phyloP scores from a whole-genome alignment of 2,113 vertebrate genomes.

The Poecile atricapillus region DNA sequence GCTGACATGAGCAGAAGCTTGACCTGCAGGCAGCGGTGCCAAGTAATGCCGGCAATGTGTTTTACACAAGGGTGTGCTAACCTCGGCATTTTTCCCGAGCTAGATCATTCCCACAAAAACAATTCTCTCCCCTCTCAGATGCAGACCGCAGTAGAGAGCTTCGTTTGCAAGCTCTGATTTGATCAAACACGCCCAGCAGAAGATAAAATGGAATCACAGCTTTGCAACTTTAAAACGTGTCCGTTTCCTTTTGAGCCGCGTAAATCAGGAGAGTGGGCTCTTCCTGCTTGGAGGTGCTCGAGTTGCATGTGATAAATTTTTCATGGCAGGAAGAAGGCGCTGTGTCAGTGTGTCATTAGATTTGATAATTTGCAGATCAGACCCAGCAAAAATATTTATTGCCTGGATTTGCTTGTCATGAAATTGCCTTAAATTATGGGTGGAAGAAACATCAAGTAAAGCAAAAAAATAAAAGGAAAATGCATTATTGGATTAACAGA shows the following conservation, averaged over 20 bases:
- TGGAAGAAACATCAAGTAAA: not conserved
- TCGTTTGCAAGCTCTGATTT: constrained; percentile 27
- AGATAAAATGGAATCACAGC: not conserved
- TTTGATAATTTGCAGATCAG: constrained; percentile 41
- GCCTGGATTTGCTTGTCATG: constrained; percentile 50
- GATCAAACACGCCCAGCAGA: constrained; percentile 29
- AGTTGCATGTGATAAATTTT: not conserved
- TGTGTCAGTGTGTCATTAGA: not conserved
- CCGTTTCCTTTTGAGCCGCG: not conserved
- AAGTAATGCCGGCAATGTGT: constrained; percentile 30
- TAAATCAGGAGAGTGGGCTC: not conserved
- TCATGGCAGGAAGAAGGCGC: not conserved
- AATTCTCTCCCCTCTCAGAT: not conserved
- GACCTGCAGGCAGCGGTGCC: constrained; percentile 50
- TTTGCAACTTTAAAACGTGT: not conserved
- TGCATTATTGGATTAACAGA: constrained; percentile 49
- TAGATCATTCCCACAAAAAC: constrained; percentile 54
- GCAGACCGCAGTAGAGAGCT: not conserved
- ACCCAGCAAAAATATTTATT: constrained; percentile 44
- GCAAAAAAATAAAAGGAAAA: not conserved
- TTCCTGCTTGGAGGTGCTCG: not conserved
- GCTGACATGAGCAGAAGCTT: constrained; percentile 47
- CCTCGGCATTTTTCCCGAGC: constrained; percentile 46
- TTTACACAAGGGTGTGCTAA: constrained; percentile 55
- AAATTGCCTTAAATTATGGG: constrained; percentile 32